phyloP scores from a whole-genome alignment of 2,113 vertebrate genomes.

The Ceyx cyanopectus region DNA sequence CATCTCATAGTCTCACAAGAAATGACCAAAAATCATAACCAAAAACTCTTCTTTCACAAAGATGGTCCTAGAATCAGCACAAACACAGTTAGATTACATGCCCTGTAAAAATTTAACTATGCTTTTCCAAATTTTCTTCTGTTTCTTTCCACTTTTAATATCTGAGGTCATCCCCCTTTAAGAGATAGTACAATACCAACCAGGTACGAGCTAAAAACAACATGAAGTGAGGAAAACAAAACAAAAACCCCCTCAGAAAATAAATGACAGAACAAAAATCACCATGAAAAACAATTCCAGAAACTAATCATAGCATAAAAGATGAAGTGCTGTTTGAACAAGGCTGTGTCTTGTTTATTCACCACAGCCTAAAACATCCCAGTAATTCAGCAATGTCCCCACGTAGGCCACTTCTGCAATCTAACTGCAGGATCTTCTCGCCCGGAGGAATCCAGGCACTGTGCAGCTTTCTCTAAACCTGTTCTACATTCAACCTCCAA shows the following conservation, averaged over 20 bases:
- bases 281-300: background rate
- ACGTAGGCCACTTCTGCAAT: background rate
- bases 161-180: background rate
- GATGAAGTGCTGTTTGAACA: background rate
- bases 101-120: background rate
- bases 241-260: background rate
- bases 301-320: background rate
- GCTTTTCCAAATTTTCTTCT: background rate
- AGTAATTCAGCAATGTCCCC: background rate
- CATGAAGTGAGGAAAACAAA: accelerated
- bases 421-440: background rate
- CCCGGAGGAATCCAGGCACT: conserved; percentile 30
- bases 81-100: background rate
- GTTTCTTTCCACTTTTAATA: background rate
- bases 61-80: background rate
- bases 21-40: background rate
- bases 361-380: background rate
- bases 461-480: conserved; percentile 25
- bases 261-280: accelerated
- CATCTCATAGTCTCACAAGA: background rate
- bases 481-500: conserved; percentile 42
- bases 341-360: background rate
- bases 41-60: background rate
- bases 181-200: background rate
- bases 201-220: background rate